A percentile compares a stretch with the other conserved stretches of the same genome.
phyloP scores from a whole-genome alignment of 2,888 invertebrate genomes.

The Acrobasis suavella region DNA sequence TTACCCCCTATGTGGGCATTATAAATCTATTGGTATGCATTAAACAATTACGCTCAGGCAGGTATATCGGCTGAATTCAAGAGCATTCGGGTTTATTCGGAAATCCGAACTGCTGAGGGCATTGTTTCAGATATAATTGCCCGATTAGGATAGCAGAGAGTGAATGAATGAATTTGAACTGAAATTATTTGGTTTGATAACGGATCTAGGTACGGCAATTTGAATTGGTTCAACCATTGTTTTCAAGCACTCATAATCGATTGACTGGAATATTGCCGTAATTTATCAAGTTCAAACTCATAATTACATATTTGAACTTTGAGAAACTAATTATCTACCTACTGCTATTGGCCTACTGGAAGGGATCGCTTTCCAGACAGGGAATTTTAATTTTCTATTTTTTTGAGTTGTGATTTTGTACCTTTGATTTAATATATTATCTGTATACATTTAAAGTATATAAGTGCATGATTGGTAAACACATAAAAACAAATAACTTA shows the following conservation, averaged over 20 bases:
- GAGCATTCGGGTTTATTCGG: neutral
- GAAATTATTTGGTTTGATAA: neutral
- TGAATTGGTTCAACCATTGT: too few relatives aligned
- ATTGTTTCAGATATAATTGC: neutral
- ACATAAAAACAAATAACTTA: too few relatives aligned
- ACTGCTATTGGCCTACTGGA: too few relatives aligned
- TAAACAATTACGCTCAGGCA: slow-evolving; percentile 5
- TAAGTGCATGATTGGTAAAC: too few relatives aligned
- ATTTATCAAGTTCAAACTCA: too few relatives aligned
- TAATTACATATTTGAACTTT: too few relatives aligned
- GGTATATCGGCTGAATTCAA: neutral
- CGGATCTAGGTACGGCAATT: neutral
- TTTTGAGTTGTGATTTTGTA: too few relatives aligned
- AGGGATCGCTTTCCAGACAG: too few relatives aligned
- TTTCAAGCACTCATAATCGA: too few relatives aligned
- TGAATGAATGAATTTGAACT: neutral
- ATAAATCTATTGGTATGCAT: slow-evolving; percentile 12
- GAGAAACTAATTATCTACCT: too few relatives aligned
- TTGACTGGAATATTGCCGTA: too few relatives aligned
- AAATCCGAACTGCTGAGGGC: neutral
- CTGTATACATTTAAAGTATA: neutral
- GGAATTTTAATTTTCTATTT: too few relatives aligned
- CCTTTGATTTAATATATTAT: neutral
- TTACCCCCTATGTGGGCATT: slow-evolving; percentile 4
- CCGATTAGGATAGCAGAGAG: neutral